Base-by-base conservation (phyloP, 2,888 invertebrate genomes). In the Embidobia sp. region DNA sequence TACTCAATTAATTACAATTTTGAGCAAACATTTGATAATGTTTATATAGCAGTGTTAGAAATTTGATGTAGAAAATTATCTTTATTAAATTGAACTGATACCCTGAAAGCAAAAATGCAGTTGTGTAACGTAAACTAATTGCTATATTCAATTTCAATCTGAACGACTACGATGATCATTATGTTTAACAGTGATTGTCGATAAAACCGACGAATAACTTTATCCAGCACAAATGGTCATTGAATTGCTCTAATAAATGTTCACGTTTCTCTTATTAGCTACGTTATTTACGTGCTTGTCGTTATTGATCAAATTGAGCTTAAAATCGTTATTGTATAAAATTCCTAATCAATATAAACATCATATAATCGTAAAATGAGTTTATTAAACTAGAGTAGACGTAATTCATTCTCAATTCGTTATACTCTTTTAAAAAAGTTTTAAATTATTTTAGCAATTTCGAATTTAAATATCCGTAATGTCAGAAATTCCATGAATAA, bases 31-130 rank as follows among this genome's bases (percentile, higher is more conserved):
- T 49, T 59, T 69, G 59, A 59, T 42, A 42, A 42, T 46, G 33
- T 42, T 69, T 69, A 51, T 51, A 51, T 13, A 48, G n/a, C 6
- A 31, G 22, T 59, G 33, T 59, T 69, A 49, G 59, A 69, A 59
- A 48, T 67, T 57, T 57, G 31, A 69, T 51, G 49, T 10, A 31
- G 11, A 40, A 27, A 26, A 59, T 51, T 69, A 69, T 61, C 29
- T 26, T 27, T 67, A 57, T 69, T 57, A 69, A 57, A 69, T 57
- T 69, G 57, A 69, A 69, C n/a, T n/a, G n/a, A n/a, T n/a, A n/a
- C n/a, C n/a, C 40, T 6, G 37, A 22, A 42, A 2, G 16, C 15
- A 44, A 53, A 61, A 61, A 46, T 5, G 44, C 49, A 53, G 53
- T 44, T 46, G 27, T 35, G 19, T 42, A 31, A 11, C 42, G 35